Percentiles rank a stretch among this genome's conserved stretches.
These are phyloP conservation scores for Neotoma lepida DNA, from an alignment of 2,113 vertebrate genomes.

Conservation along the genomic window DNA sequence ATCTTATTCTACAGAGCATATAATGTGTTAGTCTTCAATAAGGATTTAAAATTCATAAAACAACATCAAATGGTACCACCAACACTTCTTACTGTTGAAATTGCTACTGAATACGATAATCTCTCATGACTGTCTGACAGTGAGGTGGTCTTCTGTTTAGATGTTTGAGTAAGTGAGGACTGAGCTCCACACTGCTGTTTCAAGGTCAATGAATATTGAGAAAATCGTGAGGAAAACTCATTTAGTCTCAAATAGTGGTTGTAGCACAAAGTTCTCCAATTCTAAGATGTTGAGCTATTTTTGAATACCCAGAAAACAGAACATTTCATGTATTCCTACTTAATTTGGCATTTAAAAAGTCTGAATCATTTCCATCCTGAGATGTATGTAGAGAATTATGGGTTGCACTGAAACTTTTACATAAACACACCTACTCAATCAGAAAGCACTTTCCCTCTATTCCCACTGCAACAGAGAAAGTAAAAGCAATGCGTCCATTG, in stretches of 20 bases:
- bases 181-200: neutral
- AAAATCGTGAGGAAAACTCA: neutral
- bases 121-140: neutral
- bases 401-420: constrained; percentile 22
- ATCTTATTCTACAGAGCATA: neutral
- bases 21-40: neutral
- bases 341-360: neutral
- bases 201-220: neutral
- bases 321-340: neutral
- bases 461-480: neutral
- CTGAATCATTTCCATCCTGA: neutral
- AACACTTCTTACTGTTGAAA: neutral
- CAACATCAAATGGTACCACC: neutral
- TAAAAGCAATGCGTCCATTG: neutral
- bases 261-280: constrained; percentile 9
- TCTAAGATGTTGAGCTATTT: constrained; percentile 28
- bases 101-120: neutral
- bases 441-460: neutral
- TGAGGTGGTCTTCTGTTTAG: neutral
- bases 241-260: neutral
- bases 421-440: neutral
- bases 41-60: neutral
- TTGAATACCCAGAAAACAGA: neutral
- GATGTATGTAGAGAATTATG: neutral
- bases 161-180: neutral